Conservation (phyloP, 2,797 vertebrate genomes). For the Brachyalestes nurse region DNA sequence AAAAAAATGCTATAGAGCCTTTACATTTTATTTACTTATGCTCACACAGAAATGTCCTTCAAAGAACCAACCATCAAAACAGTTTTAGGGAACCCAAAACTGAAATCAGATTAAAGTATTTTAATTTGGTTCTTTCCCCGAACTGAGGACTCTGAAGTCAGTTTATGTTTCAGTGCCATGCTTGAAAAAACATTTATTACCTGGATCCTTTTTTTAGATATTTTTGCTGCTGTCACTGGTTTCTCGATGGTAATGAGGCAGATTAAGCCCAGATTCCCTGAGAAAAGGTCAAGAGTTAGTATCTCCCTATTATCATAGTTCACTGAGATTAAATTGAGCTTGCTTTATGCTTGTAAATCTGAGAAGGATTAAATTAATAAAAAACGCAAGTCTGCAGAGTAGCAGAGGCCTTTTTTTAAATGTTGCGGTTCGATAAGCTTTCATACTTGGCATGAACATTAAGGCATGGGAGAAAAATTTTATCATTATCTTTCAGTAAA, state of each 20-base stretch:
- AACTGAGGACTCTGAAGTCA: not conserved
- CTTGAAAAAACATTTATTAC: not conserved
- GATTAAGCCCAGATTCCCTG: not conserved
- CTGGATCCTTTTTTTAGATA: not conserved
- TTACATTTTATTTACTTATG: no score
- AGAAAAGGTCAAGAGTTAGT: conserved; percentile 24
- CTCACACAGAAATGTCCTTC: no score
- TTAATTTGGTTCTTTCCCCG: no score
- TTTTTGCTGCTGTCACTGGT: conserved; percentile 11
- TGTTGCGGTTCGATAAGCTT: not conserved
- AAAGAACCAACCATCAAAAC: no score
- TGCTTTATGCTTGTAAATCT: conserved; percentile 23
- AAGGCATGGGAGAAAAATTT: not conserved
- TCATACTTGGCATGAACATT: not conserved
- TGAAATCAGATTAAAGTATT: no score
- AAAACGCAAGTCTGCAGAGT: conserved; percentile 3
- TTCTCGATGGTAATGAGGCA: conserved; percentile 15
- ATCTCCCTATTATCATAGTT: conserved; percentile 13
- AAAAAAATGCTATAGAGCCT: no score
- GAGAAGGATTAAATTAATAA: conserved; percentile 20
- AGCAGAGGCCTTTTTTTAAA: conserved; percentile 14
- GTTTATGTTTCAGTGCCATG: not conserved
- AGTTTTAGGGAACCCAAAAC: no score
- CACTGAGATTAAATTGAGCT: conserved; percentile 15
- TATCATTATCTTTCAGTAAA: not conserved